These are phyloP conservation scores for Phlogophora meticulosa DNA, from an alignment of 2,888 invertebrate genomes.

Conservation along the genomic window DNA sequence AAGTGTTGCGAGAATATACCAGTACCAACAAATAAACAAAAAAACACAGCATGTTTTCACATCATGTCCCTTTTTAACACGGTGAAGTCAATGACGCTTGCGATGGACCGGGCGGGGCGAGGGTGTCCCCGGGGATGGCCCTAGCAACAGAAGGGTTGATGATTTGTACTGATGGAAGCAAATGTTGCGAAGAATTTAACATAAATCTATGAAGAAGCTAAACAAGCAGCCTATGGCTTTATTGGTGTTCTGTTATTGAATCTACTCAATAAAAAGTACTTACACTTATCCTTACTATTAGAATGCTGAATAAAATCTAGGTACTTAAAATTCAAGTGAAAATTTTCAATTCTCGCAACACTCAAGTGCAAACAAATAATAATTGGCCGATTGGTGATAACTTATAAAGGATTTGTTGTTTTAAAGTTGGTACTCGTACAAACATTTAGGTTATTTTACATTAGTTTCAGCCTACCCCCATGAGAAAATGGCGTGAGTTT, in stretches of 20 bases:
- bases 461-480: no score
- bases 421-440: no score
- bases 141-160: slow-evolving; percentile 72
- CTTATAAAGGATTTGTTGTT: not conserved
- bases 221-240: not conserved
- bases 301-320: no score
- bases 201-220: slow-evolving; percentile 1
- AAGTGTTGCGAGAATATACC: no score
- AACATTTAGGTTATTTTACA: no score
- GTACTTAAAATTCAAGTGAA: no score
- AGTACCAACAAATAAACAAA: not conserved
- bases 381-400: not conserved
- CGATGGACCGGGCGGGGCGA: slow-evolving; percentile 78
- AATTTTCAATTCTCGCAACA: no score
- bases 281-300: no score
- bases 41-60: slow-evolving; percentile 33
- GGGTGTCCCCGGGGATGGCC: slow-evolving; percentile 69
- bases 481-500: no score
- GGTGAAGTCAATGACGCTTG: slow-evolving; percentile 78
- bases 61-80: slow-evolving; percentile 47
- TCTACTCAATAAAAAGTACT: no score
- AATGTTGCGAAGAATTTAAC: slow-evolving; percentile 50
- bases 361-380: not conserved
- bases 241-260: not conserved
- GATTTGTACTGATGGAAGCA: slow-evolving; percentile 52